These are phyloP conservation scores for Echinarachnius parma DNA, from an alignment of 53 echinoderm and acorn worm genomes.

Conservation along the genomic window DNA sequence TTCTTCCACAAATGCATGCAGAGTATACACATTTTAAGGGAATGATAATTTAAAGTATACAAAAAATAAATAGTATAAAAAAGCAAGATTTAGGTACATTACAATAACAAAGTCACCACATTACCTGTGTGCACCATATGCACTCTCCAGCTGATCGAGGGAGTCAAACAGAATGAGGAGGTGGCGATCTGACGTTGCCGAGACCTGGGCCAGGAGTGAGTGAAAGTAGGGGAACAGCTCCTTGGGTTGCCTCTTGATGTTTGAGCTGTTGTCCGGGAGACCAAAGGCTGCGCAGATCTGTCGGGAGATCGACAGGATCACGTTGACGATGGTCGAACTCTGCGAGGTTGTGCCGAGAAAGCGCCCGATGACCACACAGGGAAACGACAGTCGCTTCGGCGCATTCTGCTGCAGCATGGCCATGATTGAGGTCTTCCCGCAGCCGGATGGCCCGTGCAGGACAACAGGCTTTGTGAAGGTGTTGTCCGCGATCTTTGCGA, in stretches of 20 bases:
- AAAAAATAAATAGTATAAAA: no score
- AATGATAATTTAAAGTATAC: no score
- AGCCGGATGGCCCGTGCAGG: slow-evolving; percentile 80
- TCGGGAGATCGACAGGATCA: slow-evolving; percentile 60
- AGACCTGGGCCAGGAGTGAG: slow-evolving; percentile 55
- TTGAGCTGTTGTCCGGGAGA: slow-evolving; percentile 37
- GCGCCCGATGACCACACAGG: slow-evolving; percentile 54
- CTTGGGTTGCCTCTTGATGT: slow-evolving; percentile 57
- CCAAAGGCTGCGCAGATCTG: slow-evolving; percentile 77
- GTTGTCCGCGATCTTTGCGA: slow-evolving; percentile 38
- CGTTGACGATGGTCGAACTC: slow-evolving; percentile 80
- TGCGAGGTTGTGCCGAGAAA: slow-evolving; percentile 87
- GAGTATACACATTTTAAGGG: no score
- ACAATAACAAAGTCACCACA: no score
- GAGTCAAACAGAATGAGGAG: slow-evolving; percentile 84
- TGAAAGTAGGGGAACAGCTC: slow-evolving; percentile 66
- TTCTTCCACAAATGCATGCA: no score
- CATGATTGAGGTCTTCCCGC: slow-evolving; percentile 94
- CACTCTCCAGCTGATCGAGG: slow-evolving; percentile 76
- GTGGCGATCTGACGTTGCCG: slow-evolving; percentile 45
- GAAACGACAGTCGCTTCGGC: slow-evolving; percentile 26
- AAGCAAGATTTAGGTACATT: no score
- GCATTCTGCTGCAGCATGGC: slow-evolving; percentile 70
- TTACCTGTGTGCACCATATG: slow-evolving; percentile 58
- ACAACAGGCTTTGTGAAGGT: slow-evolving; percentile 41